Base-by-base conservation (phyloP, 2,113 vertebrate genomes). In the Cnemophilus loriae region DNA sequence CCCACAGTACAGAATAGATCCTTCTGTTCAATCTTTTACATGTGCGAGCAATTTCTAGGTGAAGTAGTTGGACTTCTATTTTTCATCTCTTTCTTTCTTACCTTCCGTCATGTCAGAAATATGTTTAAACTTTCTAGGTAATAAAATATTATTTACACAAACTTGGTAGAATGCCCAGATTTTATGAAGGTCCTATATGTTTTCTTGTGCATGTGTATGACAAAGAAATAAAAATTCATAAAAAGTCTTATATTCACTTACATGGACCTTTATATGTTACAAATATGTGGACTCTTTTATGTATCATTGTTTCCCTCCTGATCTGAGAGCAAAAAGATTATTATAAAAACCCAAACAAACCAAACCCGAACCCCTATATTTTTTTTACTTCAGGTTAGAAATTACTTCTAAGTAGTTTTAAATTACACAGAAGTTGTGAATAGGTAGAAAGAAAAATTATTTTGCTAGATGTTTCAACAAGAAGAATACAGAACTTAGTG, bases 241-340 rank as follows among this genome's bases (percentile, higher is more conserved):
- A 28, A 12, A 88, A 47, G 4, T 23, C 1, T 3, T 56, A 41
- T 13, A 46, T 46, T 56, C 17, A 55, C 18, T 42, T 81, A 69
- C 33, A 50, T 35, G 33, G 5, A 55, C 3, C 3, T 46, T 46
- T 47, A 68, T n/a, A 33, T 1, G 47, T 44, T 37, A 64, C 0
- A 84, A 33, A 42, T n/a, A 41, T 4, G 1, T 47, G n/a, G 16
- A 56, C 47, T 41, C 41, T 50, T 83, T n/a, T 37, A 30, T 4
- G 39, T 9, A 39, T 5, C 0, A 0, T 18, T 69, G 86, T 30
- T 10, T 14, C 6, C 1, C 0, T 50, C 10, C 5, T 85, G 17
- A 28, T 61, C 42, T 52, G 41, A 53, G 15, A 64, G 20, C 2
- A 59, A 71, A 87, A 82, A 46, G 7, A 20, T 35, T 8, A 28